phyloP scores from a whole-genome alignment of 2,797 vertebrate genomes.

The Chaunax sp. region DNA sequence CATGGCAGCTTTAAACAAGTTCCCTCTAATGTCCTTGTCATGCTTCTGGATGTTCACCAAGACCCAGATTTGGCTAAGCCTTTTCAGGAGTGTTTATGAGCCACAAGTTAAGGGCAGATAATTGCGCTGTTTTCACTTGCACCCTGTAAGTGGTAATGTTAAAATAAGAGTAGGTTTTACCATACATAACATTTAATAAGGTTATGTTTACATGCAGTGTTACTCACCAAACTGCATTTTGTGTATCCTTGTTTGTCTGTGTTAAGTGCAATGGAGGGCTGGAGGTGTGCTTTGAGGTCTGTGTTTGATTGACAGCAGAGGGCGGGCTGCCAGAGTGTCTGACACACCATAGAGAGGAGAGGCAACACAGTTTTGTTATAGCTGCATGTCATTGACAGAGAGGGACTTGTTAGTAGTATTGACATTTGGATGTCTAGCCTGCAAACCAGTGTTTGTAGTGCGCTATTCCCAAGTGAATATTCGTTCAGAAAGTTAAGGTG shows the following conservation, averaged over 20 bases:
- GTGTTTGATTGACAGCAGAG: slow-evolving; percentile 4
- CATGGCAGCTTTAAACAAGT: slow-evolving; percentile 35
- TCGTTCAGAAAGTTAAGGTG: background rate
- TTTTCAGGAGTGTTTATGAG: slow-evolving; percentile 11
- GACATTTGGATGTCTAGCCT: background rate
- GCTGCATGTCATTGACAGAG: background rate
- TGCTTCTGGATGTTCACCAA: slow-evolving; percentile 49
- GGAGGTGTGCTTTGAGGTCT: background rate
- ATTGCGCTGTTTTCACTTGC: background rate
- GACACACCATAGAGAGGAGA: background rate
- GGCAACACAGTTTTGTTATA: background rate
- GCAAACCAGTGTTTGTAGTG: no score
- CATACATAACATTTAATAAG: background rate
- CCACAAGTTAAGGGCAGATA: slow-evolving; percentile 7
- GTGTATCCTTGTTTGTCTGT: background rate
- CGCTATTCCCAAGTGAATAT: background rate
- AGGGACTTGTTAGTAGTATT: background rate
- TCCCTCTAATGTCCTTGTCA: slow-evolving; percentile 41
- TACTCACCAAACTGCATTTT: background rate
- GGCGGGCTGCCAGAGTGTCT: background rate
- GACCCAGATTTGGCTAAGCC: slow-evolving; percentile 49
- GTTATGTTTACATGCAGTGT: background rate
- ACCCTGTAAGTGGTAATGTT: background rate
- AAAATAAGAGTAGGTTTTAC: background rate
- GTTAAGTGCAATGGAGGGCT: background rate